Percentiles rank a stretch among this genome's conserved stretches.
phyloP scores from a whole-genome alignment of 92 coral and sea anemone species.

The Hydrozoanthus gracilis region DNA sequence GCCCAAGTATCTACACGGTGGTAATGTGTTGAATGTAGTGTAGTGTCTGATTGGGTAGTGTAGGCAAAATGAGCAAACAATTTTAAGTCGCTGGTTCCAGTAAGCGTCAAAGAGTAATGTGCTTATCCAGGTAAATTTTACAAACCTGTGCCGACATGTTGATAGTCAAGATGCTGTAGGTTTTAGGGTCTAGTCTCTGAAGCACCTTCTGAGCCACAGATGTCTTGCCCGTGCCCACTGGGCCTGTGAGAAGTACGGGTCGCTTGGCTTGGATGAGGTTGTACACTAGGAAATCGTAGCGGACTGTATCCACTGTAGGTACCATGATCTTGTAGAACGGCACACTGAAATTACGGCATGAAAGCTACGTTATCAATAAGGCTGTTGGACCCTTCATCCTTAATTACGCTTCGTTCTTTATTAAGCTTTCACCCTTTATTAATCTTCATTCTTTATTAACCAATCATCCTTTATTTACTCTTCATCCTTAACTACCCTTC shows the following conservation, averaged over 20 bases:
- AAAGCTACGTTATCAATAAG: neutral
- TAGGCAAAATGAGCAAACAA: too few relatives aligned
- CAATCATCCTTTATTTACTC: too few relatives aligned
- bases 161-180: slow-evolving; percentile 83
- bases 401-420: too few relatives aligned
- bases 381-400: too few relatives aligned
- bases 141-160: slow-evolving; percentile 97
- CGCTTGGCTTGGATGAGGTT: slow-evolving; percentile 95
- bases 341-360: slow-evolving; percentile 56
- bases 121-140: neutral
- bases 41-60: too few relatives aligned
- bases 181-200: slow-evolving; percentile 96
- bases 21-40: too few relatives aligned
- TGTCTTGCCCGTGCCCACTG: slow-evolving; percentile 99
- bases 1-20: too few relatives aligned
- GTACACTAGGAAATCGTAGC: slow-evolving; percentile 98
- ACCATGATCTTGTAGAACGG: slow-evolving; percentile 99
- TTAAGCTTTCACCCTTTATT: too few relatives aligned
- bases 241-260: slow-evolving; percentile 96
- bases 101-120: neutral
- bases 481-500: too few relatives aligned
- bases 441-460: too few relatives aligned
- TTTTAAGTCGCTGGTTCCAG: too few relatives aligned
- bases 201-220: slow-evolving; percentile 97
- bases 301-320: slow-evolving; percentile 99